Conservation (phyloP, 2,113 vertebrate species). For the Motacilla tschutschensis region DNA sequence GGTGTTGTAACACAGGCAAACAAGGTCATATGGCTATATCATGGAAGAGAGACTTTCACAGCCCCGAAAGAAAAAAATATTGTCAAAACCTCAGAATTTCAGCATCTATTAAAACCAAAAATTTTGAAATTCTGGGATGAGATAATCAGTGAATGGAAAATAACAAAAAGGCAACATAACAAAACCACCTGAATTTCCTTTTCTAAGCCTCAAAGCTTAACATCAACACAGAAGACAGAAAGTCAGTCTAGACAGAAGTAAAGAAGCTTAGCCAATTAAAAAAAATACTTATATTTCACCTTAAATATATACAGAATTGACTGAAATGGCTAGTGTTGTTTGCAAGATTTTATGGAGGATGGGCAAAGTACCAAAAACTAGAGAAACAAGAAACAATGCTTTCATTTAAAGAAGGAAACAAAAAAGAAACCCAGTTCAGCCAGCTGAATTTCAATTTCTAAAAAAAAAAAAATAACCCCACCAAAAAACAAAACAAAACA, state of each 20-base stretch:
- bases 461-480: neutral
- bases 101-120: neutral
- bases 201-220: neutral
- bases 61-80: neutral
- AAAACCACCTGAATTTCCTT: neutral
- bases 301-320: neutral
- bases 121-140: neutral
- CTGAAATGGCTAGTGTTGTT: neutral
- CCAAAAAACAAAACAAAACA: neutral
- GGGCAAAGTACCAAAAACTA: neutral
- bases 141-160: neutral
- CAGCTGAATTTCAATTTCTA: slow-evolving; percentile 20
- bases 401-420: slow-evolving; percentile 25
- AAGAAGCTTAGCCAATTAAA: neutral
- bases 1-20: neutral
- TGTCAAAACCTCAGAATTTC: neutral
- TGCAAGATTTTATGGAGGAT: neutral
- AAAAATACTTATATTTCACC: neutral
- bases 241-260: neutral
- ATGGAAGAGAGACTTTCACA: neutral
- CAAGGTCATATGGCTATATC: neutral
- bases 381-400: neutral
- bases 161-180: neutral
- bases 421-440: slow-evolving; percentile 6
- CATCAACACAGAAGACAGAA: neutral